phyloP scores from a whole-genome alignment of 92 coral and sea anemone species.

The Metridium senile region DNA sequence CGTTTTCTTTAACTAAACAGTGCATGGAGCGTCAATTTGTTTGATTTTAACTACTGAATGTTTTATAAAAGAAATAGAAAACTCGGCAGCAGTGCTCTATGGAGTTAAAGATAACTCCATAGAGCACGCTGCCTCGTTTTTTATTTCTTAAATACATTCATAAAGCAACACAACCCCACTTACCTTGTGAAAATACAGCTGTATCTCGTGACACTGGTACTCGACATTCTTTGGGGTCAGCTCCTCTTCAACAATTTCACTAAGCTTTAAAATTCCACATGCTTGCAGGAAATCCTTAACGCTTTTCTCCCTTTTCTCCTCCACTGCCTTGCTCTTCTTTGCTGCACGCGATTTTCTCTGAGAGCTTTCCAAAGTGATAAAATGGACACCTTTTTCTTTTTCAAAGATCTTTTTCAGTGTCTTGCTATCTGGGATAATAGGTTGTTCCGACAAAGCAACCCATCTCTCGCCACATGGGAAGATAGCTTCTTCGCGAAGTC shows the following conservation, averaged over 20 bases:
- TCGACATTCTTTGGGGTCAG: conserved; percentile 47
- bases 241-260: conserved; percentile 57
- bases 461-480: conserved; percentile 72
- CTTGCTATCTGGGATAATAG: conserved; percentile 70
- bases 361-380: conserved; percentile 58
- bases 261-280: conserved; percentile 66
- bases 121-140: no score
- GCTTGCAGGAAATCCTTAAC: conserved; percentile 48
- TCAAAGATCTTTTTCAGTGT: conserved; percentile 67
- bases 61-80: no score
- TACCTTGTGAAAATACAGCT: conserved; percentile 57
- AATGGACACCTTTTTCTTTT: conserved; percentile 60
- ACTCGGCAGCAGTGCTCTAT: no score
- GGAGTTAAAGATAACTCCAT: no score
- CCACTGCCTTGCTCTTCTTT: conserved; percentile 1
- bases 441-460: conserved; percentile 80
- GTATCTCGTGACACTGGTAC: conserved; percentile 57
- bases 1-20: no score
- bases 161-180: background rate
- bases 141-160: background rate
- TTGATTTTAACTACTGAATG: no score
- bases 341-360: conserved; percentile 15
- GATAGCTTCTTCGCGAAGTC: conserved; percentile 53
- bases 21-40: no score
- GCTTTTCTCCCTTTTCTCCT: conserved; percentile 21